Evolutionary conservation across 2,797 vertebrate genomes (phyloP).

Genomic region (Sebastes reedi): DNA sequence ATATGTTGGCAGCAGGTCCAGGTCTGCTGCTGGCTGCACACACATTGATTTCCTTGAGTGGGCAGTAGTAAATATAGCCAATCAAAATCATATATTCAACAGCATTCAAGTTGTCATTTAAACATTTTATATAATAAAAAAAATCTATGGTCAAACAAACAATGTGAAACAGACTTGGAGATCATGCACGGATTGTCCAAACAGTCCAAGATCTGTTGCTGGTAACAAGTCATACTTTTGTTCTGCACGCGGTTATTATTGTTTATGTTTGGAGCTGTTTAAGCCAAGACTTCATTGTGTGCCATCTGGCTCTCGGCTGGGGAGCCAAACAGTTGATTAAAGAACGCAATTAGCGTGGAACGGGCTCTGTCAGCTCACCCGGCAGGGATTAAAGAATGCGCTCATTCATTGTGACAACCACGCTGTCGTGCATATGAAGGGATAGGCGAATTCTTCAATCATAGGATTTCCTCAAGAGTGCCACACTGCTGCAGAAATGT

Average conservation of each 20-base stretch:
- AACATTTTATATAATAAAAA: background rate
- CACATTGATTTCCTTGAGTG: constrained; percentile 40
- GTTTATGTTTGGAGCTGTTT: constrained; percentile 28
- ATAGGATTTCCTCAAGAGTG: background rate
- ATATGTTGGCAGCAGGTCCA: constrained; percentile 31
- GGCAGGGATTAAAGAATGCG: constrained; percentile 34
- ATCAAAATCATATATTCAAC: background rate
- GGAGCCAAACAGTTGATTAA: constrained; percentile 54
- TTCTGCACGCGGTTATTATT: constrained; percentile 6
- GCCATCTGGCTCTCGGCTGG: constrained; percentile 38
- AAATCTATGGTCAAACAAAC: background rate
- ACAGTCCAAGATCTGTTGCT: background rate
- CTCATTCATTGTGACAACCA: constrained; percentile 29
- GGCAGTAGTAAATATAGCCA: background rate
- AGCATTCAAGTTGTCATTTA: background rate
- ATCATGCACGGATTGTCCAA: background rate
- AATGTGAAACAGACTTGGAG: background rate
- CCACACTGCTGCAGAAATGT: background rate
- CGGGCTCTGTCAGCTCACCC: constrained; percentile 42
- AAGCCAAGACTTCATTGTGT: constrained; percentile 28
- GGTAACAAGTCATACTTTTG: constrained; percentile 8
- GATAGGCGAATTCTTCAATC: background rate
- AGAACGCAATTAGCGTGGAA: constrained; percentile 42
- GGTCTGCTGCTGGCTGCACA: constrained; percentile 15
- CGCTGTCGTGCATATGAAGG: constrained; percentile 20